Base-by-base conservation (phyloP, 2,797 vertebrate genomes). In the Acrossocheilus fasciatus region DNA sequence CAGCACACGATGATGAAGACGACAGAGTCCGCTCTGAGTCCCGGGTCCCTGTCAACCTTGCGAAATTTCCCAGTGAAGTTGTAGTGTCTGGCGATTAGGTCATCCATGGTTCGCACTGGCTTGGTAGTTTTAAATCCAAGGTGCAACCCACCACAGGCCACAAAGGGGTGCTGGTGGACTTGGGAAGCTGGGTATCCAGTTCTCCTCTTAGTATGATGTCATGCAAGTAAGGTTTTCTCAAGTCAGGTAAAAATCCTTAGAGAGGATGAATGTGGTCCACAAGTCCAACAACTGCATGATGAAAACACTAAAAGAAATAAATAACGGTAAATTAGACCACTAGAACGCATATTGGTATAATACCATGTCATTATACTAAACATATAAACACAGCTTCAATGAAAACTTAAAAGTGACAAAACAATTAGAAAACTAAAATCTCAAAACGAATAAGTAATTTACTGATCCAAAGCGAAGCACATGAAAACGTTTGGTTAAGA, bases 1-100 rank as follows among this genome's bases (percentile, higher is more conserved):
- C 98, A 98, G 93, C 98, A 99, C 86, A 99, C 97, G 10, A 98
- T 95, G 91, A 99, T 98, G 94, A 99, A 99, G 87, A 98, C 95
- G 86, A 97, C 97, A 0, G 97, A 98, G n/a, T 97, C 96, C 1
- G 95, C 93, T 90, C 96, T 97, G 88, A 99, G 95, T 79, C 96
- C 95, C 0, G 94, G 93, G 89, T 97, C 97, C 57, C 88, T 91
- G 59, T 94, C 94, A 15, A 93, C 91, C 75, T 95, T 97, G 2
- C 95, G 94, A 88, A 97, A 96, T 92, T 99, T 99, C 4, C 98
- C 98, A 0, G 98, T 99, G 93, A 96, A 97, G 94, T 99, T 99
- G 95, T 99, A 99, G 94, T 99, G 98, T 89, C 88, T 94, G 89
- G 96, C 94, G 86, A 99, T 99, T 90, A 98, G 93, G 87, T 97